Conservation (phyloP, 2,888 invertebrate species). For the Arge pagana region DNA sequence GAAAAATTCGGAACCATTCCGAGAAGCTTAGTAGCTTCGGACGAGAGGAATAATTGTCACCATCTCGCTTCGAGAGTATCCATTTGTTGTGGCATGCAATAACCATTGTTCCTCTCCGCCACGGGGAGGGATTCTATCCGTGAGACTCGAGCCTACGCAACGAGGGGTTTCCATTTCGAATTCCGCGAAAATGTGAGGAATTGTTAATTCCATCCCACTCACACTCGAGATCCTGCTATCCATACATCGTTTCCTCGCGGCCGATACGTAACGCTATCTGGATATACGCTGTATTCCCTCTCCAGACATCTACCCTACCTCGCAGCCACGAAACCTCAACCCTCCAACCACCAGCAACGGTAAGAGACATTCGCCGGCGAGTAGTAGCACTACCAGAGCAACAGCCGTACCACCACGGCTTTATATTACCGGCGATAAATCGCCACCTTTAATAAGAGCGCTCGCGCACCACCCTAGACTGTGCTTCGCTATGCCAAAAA, state of each 20-base stretch:
- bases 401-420: constrained; percentile 41
- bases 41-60: constrained; percentile 14
- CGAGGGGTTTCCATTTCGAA: constrained; percentile 22
- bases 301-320: too few relatives aligned
- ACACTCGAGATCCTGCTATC: not conserved
- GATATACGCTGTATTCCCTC: not conserved
- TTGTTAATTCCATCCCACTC: constrained; percentile 41
- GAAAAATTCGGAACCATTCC: constrained; percentile 15
- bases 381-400: constrained; percentile 8
- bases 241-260: not conserved
- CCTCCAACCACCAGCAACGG: not conserved
- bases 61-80: constrained; percentile 9
- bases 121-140: too few relatives aligned
- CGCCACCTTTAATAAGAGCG: constrained; percentile 56
- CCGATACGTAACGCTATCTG: not conserved
- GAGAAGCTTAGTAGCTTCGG: constrained; percentile 5
- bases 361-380: constrained; percentile 18
- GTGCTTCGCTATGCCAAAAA: constrained; percentile 18
- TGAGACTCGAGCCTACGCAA: too few relatives aligned
- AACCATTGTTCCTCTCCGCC: constrained; percentile 16
- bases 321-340: too few relatives aligned
- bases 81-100: constrained; percentile 16
- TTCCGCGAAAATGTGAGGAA: constrained; percentile 45
- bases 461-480: constrained; percentile 23
- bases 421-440: constrained; percentile 57